Conservation (phyloP, 1,140 invertebrate species). For the Homarus americanus region DNA sequence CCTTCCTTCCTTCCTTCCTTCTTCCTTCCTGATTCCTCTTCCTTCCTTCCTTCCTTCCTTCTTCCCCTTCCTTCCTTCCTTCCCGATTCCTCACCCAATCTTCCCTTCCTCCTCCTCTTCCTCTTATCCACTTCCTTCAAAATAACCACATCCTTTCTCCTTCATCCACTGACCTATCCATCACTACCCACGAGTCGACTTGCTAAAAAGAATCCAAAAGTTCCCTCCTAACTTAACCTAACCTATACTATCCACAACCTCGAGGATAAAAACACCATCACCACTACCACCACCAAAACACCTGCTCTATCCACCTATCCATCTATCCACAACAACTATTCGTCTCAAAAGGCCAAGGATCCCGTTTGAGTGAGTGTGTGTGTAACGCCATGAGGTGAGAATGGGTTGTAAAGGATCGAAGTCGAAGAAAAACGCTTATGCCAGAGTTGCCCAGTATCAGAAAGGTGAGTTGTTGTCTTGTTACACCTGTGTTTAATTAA, state of each 20-base stretch:
- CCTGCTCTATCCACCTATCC: neutral
- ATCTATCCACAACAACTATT: neutral
- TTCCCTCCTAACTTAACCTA: no score
- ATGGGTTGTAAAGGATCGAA: slow-evolving; percentile 71
- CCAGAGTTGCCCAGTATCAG: slow-evolving; percentile 69
- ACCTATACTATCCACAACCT: neutral
- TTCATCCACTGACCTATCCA: no score
- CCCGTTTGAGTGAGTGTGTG: slow-evolving; percentile 14
- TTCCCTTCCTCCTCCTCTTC: neutral
- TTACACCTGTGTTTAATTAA: neutral
- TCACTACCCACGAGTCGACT: no score
- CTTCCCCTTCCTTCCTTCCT: neutral
- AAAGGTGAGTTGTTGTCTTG: slow-evolving; percentile 58
- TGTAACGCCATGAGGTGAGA: neutral
- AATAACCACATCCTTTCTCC: no score
- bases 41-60: neutral
- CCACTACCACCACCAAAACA: no score
- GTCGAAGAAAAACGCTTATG: slow-evolving; percentile 71
- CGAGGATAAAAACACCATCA: neutral
- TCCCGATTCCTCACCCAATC: neutral
- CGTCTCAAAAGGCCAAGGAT: neutral
- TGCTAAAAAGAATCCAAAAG: no score
- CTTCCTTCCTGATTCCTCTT: neutral
- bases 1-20: neutral
- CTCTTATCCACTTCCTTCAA: no score